Conservation (phyloP, 1,140 invertebrate species). For the Eciton burchellii region DNA sequence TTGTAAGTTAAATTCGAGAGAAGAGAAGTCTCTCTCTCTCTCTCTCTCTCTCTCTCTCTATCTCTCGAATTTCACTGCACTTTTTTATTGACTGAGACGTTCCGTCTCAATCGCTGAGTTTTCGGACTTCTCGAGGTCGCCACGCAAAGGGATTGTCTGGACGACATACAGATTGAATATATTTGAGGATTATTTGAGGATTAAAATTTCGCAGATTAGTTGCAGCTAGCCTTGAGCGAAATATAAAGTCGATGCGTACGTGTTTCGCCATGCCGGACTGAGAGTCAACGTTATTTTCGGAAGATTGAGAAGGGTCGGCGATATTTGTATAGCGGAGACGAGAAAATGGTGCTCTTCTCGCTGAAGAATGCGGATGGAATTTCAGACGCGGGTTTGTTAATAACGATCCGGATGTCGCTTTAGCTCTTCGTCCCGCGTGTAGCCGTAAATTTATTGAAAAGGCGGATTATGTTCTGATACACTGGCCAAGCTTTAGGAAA, state of each 20-base stretch:
- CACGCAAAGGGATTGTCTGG: too few species aligned
- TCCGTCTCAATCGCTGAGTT: too few species aligned
- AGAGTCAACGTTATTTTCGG: conserved; percentile 54
- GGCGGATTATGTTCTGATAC: too few species aligned
- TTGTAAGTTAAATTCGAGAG: too few species aligned
- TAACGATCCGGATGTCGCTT: conserved; percentile 6
- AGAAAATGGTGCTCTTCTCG: conserved; percentile 41
- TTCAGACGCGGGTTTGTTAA: conserved; percentile 22
- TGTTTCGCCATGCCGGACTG: conserved; percentile 37
- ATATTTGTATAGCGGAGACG: conserved; percentile 49
- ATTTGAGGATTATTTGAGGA: conserved; percentile 21
- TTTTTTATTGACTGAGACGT: too few species aligned
- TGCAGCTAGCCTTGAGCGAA: conserved; percentile 16
- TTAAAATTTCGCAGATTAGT: conserved; percentile 21
- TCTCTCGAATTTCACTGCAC: too few species aligned
- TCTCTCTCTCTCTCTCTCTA: too few species aligned
- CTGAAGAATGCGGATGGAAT: conserved; percentile 18
- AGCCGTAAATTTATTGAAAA: not conserved
- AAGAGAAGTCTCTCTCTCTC: too few species aligned
- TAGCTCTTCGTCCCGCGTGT: not conserved
- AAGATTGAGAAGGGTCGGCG: conserved; percentile 59
- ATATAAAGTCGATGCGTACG: conserved; percentile 31
- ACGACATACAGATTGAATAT: not conserved
- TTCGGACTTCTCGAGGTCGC: too few species aligned
- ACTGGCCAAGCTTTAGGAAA: too few species aligned